phyloP scores from a whole-genome alignment of 30 jellyfish, hydroid and myxozoan species.

The Aurelia sp. region DNA sequence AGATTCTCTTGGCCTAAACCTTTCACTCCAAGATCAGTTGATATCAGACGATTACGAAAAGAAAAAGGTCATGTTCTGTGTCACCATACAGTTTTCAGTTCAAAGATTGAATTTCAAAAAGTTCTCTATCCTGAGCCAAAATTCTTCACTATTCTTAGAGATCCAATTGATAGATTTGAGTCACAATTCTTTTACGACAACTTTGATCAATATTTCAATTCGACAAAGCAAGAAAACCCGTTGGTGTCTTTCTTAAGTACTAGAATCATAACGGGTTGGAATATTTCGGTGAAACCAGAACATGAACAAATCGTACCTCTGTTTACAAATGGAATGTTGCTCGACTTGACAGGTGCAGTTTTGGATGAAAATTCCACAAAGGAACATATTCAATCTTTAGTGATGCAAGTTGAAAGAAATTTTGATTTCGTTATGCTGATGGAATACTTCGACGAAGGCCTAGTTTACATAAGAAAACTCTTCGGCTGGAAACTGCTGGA shows the following conservation, averaged over 20 bases:
- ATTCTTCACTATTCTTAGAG: slow-evolving; percentile 68
- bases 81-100: slow-evolving; percentile 73
- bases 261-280: not conserved
- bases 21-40: slow-evolving; percentile 59
- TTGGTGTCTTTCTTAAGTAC: slow-evolving; percentile 39
- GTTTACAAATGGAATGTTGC: slow-evolving; percentile 65
- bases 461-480: slow-evolving; percentile 50
- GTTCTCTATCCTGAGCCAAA: slow-evolving; percentile 63
- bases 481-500: slow-evolving; percentile 79
- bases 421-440: slow-evolving; percentile 77
- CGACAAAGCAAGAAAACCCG: slow-evolving; percentile 17
- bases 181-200: slow-evolving; percentile 75
- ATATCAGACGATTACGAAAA: slow-evolving; percentile 58
- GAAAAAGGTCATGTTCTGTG: slow-evolving; percentile 69
- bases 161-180: slow-evolving; percentile 76
- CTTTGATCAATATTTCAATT: slow-evolving; percentile 39
- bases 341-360: slow-evolving; percentile 59
- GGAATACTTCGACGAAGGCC: slow-evolving; percentile 83
- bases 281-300: slow-evolving; percentile 2
- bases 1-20: slow-evolving; percentile 85
- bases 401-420: slow-evolving; percentile 56
- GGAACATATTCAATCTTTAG: slow-evolving; percentile 22
- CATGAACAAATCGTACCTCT: slow-evolving; percentile 13
- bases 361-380: slow-evolving; percentile 10
- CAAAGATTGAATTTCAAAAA: slow-evolving; percentile 53